Base-by-base conservation (phyloP, 2,888 invertebrate species). In the Phengaris arion region DNA sequence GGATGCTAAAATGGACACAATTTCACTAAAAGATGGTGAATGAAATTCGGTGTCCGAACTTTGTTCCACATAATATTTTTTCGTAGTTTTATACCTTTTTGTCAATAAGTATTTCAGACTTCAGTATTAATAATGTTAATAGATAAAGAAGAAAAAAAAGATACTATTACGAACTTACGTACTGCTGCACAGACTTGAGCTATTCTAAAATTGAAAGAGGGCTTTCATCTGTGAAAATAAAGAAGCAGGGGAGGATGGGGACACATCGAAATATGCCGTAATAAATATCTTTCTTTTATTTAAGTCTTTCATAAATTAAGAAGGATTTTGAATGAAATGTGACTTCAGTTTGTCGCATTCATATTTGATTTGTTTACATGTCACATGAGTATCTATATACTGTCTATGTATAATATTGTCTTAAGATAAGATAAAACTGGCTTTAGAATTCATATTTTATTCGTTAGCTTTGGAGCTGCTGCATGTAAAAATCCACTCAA, bases 1-100 rank as follows among this genome's bases (percentile, higher is more conserved):
- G 83, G 97, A 98, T 85, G 94, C 96, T 7, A 97, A 97, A 85
- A 97, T 98, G 96, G 98, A 98, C 83, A 95, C 95, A 54, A 96
- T 97, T 94, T 96, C 97, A 82, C 89, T 97, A 77, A 95, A 95
- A 88, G 95, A 95, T 92, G 97, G 97, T 97, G 89, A 85, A 68
- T 78, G 74, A 57, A 48, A 48, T 48, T 57, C 35, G 59, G 48
- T 68, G 72, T 46, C 35, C 8, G 72, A 54, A 22, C 35, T 54
- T 3, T 35, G 35, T 2, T 35, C 35, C 4, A 35, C 35, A 4
- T 35, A 35, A 4, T 35, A 35, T 35, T 35, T 35, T 22, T 12
- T 10, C 12, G 35, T 64, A 64, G 64, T 3, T 10, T 59, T 10
- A 9, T 35, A 12, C 2, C 35, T 35, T 35, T 35, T 35, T 35